Evolutionary conservation across 2,888 invertebrate species (phyloP).

Genomic region (Lasioglossum villosulum): DNA sequence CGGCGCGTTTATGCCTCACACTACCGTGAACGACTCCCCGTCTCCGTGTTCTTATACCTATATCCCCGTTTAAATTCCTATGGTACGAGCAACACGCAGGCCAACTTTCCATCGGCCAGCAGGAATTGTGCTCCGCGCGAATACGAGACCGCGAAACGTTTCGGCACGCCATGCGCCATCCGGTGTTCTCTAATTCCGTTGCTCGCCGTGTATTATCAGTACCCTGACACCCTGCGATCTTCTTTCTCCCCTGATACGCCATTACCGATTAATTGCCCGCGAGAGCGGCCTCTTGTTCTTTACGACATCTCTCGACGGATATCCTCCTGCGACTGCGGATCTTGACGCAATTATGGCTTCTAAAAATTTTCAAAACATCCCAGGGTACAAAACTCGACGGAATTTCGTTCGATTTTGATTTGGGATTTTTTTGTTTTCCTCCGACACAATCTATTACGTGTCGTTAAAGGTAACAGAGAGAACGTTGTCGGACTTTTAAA

Average conservation of each 20-base stretch:
- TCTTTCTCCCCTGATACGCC: constrained; percentile 2
- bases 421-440: background rate
- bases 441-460: background rate
- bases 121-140: constrained; percentile 63
- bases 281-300: background rate
- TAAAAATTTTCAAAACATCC: no score
- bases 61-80: constrained; percentile 82
- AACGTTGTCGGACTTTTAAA: background rate
- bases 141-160: constrained; percentile 52
- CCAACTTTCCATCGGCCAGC: constrained; percentile 74
- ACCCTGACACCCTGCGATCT: background rate
- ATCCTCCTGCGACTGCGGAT: background rate
- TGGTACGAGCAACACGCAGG: constrained; percentile 69
- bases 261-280: background rate
- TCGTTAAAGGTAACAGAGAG: background rate
- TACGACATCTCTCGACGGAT: background rate
- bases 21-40: constrained; percentile 80
- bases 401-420: no score
- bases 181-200: constrained; percentile 20
- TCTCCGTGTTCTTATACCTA: constrained; percentile 82
- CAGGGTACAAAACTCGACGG: no score
- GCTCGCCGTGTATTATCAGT: background rate
- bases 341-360: no score
- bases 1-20: constrained; percentile 79
- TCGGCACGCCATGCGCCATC: constrained; percentile 24